Percentiles rank a stretch among this genome's conserved stretches.
These are phyloP conservation scores for Lepeophtheirus nordmannii DNA, from an alignment of 2,888 invertebrate genomes.

Conservation along the genomic window DNA sequence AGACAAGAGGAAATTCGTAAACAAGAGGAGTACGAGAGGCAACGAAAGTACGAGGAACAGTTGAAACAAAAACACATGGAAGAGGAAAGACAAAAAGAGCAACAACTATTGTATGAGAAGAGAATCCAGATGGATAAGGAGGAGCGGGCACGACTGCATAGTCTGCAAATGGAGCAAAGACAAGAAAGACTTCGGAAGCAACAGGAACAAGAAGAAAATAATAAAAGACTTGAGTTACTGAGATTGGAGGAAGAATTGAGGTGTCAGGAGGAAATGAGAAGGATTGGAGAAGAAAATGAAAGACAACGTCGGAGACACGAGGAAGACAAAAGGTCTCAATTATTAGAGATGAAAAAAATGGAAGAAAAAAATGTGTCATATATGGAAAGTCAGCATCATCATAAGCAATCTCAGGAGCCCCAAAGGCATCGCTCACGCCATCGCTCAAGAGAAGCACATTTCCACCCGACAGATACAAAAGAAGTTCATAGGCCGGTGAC, in stretches of 20 bases:
- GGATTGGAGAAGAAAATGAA: too few species aligned
- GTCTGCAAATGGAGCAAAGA: neutral
- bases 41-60: neutral
- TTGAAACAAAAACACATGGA: constrained; percentile 1
- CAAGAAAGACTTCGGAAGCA: neutral
- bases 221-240: neutral
- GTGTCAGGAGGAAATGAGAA: too few species aligned
- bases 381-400: too few species aligned
- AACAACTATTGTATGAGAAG: neutral
- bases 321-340: too few species aligned
- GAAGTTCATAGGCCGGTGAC: neutral
- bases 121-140: neutral
- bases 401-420: neutral
- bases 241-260: too few species aligned
- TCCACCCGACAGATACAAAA: neutral
- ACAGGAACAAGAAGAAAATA: neutral
- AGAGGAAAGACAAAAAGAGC: neutral
- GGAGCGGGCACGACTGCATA: neutral
- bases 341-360: too few species aligned
- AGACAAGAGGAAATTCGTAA: neutral
- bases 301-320: too few species aligned
- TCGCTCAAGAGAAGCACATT: neutral
- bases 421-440: neutral
- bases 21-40: neutral
- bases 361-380: too few species aligned